Evolutionary conservation across 2,888 invertebrate species (phyloP).

Genomic region (Hedychridium roseum): DNA sequence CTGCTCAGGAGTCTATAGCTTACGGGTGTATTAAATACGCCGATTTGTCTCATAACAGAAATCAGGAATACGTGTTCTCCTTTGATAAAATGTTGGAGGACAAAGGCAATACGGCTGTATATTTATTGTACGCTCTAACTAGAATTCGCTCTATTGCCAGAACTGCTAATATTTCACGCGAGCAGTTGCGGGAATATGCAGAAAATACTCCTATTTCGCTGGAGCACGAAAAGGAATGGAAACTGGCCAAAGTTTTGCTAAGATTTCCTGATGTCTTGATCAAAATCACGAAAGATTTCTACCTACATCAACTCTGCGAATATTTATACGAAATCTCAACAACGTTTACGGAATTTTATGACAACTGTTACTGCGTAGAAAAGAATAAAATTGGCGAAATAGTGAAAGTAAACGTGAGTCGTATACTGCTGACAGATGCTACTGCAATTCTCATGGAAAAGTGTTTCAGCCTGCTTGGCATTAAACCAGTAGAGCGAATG

Average conservation of each 20-base stretch:
- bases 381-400: constrained; percentile 85
- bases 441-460: constrained; percentile 87
- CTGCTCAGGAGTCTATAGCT: constrained; percentile 90
- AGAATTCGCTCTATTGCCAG: constrained; percentile 91
- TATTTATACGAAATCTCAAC: constrained; percentile 94
- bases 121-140: constrained; percentile 92
- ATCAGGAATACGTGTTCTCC: constrained; percentile 95
- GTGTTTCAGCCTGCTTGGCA: constrained; percentile 90
- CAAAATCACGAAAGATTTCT: constrained; percentile 83
- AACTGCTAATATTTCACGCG: constrained; percentile 74
- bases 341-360: constrained; percentile 96
- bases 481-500: constrained; percentile 92
- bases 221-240: constrained; percentile 93
- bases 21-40: constrained; percentile 99
- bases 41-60: constrained; percentile 92
- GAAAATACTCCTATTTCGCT: constrained; percentile 72
- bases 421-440: constrained; percentile 91
- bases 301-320: constrained; percentile 90
- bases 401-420: constrained; percentile 81
- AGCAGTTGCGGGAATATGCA: constrained; percentile 71
- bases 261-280: constrained; percentile 88
- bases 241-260: constrained; percentile 85
- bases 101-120: constrained; percentile 98
- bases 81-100: constrained; percentile 99
- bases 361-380: constrained; percentile 96